Evolutionary conservation across 2,797 vertebrate species (phyloP).

Genomic region (Takifugu ocellatus): DNA sequence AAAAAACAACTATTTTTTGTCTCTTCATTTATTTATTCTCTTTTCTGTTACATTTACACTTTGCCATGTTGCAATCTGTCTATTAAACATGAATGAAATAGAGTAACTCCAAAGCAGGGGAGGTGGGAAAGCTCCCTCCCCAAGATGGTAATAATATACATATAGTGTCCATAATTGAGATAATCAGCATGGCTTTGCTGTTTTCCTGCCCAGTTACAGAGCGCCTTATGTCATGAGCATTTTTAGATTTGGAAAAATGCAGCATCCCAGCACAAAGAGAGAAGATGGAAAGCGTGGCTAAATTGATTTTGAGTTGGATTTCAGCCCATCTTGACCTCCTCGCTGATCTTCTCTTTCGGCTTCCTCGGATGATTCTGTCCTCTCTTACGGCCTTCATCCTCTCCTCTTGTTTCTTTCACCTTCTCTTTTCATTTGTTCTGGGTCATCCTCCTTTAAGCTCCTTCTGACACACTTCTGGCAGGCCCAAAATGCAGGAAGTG

Average conservation of each 20-base stretch:
- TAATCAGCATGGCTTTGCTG: constrained; percentile 14
- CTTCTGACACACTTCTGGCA: not conserved
- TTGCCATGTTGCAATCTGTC: not conserved
- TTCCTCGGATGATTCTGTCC: not conserved
- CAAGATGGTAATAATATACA: constrained; percentile 17
- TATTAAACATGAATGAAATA: not conserved
- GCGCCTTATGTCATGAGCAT: constrained; percentile 32
- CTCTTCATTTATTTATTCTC: too few species aligned
- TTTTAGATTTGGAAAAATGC: constrained; percentile 45
- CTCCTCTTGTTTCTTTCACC: not conserved
- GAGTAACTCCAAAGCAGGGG: not conserved
- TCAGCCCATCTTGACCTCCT: constrained; percentile 31
- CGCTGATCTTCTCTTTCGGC: constrained; percentile 6
- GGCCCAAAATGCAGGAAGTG: too few species aligned
- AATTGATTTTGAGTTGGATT: constrained; percentile 62
- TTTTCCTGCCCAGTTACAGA: constrained; percentile 29
- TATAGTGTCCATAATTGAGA: constrained; percentile 14
- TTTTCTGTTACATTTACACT: too few species aligned
- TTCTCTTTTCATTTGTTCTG: not conserved
- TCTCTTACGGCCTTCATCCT: not conserved
- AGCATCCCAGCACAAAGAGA: constrained; percentile 32
- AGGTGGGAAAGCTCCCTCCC: constrained; percentile 20
- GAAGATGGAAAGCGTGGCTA: constrained; percentile 20
- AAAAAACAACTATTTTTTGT: constrained; percentile 6
- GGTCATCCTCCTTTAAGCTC: not conserved